Percentiles rank a stretch among this genome's conserved stretches.
phyloP scores from a whole-genome alignment of 2,113 vertebrate species.

The Vulpes vulpes region DNA sequence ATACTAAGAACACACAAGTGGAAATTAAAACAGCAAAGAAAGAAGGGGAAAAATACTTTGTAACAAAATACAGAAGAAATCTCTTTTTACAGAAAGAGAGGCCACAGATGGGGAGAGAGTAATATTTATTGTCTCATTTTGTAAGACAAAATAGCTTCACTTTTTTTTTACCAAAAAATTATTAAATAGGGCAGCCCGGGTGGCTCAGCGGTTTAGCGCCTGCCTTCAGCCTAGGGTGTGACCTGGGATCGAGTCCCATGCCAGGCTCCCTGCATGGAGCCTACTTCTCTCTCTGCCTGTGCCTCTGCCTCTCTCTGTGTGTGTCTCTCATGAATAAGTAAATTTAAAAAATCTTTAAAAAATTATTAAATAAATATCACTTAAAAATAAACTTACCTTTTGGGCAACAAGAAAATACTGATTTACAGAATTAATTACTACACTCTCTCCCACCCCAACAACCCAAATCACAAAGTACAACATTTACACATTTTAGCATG shows the following conservation, averaged over 20 bases:
- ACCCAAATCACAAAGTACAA: not conserved
- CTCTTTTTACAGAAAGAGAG: not conserved
- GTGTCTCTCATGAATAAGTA: too few species aligned
- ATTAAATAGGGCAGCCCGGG: too few species aligned
- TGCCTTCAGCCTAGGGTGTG: too few species aligned
- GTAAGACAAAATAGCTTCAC: not conserved
- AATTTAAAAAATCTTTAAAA: not conserved
- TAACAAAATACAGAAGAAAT: not conserved
- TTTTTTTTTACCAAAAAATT: not conserved
- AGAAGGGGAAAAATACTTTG: not conserved
- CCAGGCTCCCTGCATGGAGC: too few species aligned
- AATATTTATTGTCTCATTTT: not conserved
- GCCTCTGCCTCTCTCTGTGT: too few species aligned
- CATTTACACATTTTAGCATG: not conserved
- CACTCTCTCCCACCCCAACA: not conserved
- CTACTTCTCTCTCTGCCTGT: too few species aligned
- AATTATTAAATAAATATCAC: not conserved
- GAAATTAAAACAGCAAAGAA: not conserved
- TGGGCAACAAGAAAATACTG: not conserved
- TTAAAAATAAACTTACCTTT: conserved; percentile 33
- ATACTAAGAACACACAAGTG: not conserved
- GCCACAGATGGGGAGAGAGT: not conserved
- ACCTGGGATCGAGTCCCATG: too few species aligned
- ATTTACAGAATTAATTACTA: not conserved
- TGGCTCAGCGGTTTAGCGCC: too few species aligned